Evolutionary conservation across 64 coral and sea anemone genomes (phyloP), one percentile per base, ranked within the genome.

Genomic region (Porites lutea): DNA sequence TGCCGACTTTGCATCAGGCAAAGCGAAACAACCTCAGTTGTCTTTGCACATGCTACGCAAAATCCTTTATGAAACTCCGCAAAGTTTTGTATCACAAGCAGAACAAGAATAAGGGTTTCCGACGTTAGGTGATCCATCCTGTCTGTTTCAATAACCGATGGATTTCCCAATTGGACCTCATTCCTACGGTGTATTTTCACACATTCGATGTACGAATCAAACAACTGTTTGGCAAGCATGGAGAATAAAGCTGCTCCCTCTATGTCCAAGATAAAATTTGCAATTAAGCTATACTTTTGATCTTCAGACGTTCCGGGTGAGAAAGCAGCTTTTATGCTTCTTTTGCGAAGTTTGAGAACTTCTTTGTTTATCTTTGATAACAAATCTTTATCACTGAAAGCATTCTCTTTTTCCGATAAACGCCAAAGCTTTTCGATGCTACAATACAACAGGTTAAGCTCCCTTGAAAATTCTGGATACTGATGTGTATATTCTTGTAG

Each of bases 21-120:
- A 44, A 81, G 78, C 13, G 27, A 61, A 11, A 81, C 37, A 19
- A 81, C 57, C 15, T 52, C 78, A 62, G 78, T 81, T 81, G 23
- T 44, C 12, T 23, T 81, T 60, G 78, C 45, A 52, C 78, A 81
- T 43, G 15, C 58, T 37, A 62, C 78, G 37, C 78, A 81, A 37
- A 81, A 81, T 55, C 44, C 57, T 61, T 81, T 58, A 62, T 81
- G 78, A 81, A 81, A 81, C 58, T 81, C 78, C 6, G 78, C 78
- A 62, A 81, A 81, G 57, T 81, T 81, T 16, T 81, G 78, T 46
- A 81, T 62, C 57, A 81, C 78, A 3, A 81, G 78, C 58, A 81
- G 45, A 45, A 81, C 46, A 43, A 81, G 58, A 43, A 64, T 81
- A 61, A 81, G 55, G 15, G 22, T 61, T 44, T 81, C 58, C 46